A percentile compares a stretch with the other conserved stretches of the same genome.
Evolutionary conservation across 2,888 invertebrate genomes (phyloP).

Genomic region (Mactromeris polynyma): DNA sequence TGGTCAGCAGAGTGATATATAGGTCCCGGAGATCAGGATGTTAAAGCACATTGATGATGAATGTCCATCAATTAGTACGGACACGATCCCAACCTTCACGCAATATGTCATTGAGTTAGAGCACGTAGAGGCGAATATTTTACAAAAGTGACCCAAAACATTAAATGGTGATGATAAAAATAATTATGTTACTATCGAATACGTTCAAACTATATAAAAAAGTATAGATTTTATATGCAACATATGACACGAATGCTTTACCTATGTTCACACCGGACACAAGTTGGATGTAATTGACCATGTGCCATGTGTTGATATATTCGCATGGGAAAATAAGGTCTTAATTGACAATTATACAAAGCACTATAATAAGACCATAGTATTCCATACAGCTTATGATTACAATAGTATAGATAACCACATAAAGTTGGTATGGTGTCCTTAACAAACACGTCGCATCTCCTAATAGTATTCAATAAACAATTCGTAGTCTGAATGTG

Average conservation of each 20-base stretch:
- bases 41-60: not conserved
- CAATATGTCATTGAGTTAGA: not conserved
- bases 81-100: not conserved
- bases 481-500: not conserved
- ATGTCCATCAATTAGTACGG: not conserved
- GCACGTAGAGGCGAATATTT: no score
- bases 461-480: not conserved
- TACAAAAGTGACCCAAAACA: no score
- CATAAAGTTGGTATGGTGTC: not conserved
- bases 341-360: not conserved
- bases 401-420: not conserved
- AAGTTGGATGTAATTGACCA: not conserved
- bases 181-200: no score
- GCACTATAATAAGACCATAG: not conserved
- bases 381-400: not conserved
- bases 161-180: no score
- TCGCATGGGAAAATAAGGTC: not conserved
- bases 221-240: no score
- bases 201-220: no score
- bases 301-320: not conserved
- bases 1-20: not conserved
- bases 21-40: not conserved
- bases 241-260: not conserved
- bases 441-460: not conserved
- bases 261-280: not conserved